Conservation (phyloP, 1,140 invertebrate species). For the Drepana arcuata region DNA sequence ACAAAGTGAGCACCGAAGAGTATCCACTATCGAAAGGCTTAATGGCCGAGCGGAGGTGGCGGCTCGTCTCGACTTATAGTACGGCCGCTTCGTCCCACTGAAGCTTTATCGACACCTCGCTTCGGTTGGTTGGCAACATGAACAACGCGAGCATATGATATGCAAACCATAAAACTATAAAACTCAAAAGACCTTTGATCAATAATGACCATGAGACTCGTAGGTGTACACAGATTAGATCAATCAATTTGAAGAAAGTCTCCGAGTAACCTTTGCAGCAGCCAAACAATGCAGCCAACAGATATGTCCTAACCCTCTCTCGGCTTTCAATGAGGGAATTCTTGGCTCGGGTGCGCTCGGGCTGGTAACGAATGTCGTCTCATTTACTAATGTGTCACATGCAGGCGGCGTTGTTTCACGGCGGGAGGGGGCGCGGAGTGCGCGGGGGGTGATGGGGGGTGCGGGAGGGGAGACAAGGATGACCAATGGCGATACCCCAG, state of each 20-base stretch:
- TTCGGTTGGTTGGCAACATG: too few relatives aligned
- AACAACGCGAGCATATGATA: too few relatives aligned
- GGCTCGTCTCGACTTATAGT: slow-evolving; percentile 58
- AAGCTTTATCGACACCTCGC: slow-evolving; percentile 9
- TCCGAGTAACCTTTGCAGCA: neutral
- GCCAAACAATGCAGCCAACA: too few relatives aligned
- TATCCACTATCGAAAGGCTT: slow-evolving; percentile 58
- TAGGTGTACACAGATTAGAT: too few relatives aligned
- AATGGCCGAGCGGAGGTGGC: slow-evolving; percentile 59
- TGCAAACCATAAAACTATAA: too few relatives aligned
- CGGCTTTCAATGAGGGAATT: slow-evolving; percentile 31
- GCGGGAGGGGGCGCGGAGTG: slow-evolving; percentile 9
- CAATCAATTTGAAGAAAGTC: too few relatives aligned
- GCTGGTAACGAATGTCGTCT: slow-evolving; percentile 61
- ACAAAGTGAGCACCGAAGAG: slow-evolving; percentile 55
- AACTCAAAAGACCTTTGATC: too few relatives aligned
- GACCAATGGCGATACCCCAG: slow-evolving; percentile 40
- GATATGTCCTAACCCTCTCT: slow-evolving; percentile 4
- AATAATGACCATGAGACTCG: too few relatives aligned
- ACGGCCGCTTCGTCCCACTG: slow-evolving; percentile 20
- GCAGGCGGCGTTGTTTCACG: slow-evolving; percentile 64
- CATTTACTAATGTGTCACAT: slow-evolving; percentile 71
- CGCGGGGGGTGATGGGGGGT: slow-evolving; percentile 10
- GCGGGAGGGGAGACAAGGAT: slow-evolving; percentile 19
- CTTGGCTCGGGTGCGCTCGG: slow-evolving; percentile 9